A percentile compares a stretch with the other conserved stretches of the same genome.
Evolutionary conservation across 2,113 vertebrate species (phyloP).

Genomic region (Strix aluco): DNA sequence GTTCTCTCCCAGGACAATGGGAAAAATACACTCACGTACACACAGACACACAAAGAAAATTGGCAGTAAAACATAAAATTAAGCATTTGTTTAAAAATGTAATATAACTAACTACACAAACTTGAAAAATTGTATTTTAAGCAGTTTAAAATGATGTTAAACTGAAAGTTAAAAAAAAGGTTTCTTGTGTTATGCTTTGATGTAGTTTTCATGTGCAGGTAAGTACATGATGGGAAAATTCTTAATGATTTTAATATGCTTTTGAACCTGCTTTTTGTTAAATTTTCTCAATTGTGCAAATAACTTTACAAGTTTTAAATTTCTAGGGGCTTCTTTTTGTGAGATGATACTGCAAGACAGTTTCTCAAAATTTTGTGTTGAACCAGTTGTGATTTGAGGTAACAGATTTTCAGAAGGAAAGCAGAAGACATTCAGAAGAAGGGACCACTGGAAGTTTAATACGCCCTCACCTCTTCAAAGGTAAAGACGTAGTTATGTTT

Average conservation of each 20-base stretch:
- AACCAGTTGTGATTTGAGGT: conserved; percentile 35
- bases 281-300: not conserved
- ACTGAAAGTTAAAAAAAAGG: not conserved
- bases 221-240: not conserved
- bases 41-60: not conserved
- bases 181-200: not conserved
- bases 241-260: not conserved
- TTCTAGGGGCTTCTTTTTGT: not conserved
- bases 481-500: conserved; percentile 69
- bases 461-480: conserved; percentile 78
- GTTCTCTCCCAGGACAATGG: not conserved
- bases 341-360: not conserved
- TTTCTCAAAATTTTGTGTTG: not conserved
- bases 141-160: not conserved
- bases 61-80: not conserved
- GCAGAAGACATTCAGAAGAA: not conserved
- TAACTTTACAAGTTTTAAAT: not conserved
- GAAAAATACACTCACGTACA: not conserved
- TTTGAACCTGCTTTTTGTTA: not conserved
- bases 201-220: not conserved
- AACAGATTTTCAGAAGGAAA: conserved; percentile 24
- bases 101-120: not conserved
- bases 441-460: not conserved
- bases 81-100: not conserved
- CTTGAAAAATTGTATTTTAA: not conserved